Percentiles rank a stretch among this genome's conserved stretches.
Evolutionary conservation across 2,888 invertebrate species (phyloP).

Genomic region (Argyresthia albistria): DNA sequence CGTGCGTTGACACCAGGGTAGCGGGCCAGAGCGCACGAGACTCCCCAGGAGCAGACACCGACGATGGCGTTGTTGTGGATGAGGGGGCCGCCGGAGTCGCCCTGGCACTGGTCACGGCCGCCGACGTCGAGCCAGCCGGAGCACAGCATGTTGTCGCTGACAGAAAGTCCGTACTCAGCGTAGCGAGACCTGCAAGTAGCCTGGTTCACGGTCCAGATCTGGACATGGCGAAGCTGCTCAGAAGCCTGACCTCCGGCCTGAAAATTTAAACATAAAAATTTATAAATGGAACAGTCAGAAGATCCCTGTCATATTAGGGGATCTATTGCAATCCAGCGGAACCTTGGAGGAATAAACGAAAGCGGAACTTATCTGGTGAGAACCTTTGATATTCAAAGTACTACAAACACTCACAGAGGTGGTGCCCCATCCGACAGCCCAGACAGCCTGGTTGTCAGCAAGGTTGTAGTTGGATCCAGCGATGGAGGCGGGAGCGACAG

Average conservation of each 20-base stretch:
- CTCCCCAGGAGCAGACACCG: not conserved
- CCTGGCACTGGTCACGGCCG: conserved; percentile 8
- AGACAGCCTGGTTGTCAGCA: conserved; percentile 6
- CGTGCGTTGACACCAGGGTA: not conserved
- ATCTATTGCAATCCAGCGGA: too few relatives aligned
- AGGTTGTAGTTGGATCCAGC: conserved; percentile 7
- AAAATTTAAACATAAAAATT: too few relatives aligned
- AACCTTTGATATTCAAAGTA: too few relatives aligned
- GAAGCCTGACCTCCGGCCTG: not conserved
- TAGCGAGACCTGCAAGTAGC: conserved; percentile 4
- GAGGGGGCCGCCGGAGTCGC: conserved; percentile 8
- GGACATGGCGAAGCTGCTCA: conserved; percentile 6
- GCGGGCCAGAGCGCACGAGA: not conserved
- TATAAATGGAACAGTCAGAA: too few relatives aligned
- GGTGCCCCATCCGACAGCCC: conserved; percentile 11
- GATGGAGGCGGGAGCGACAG: conserved; percentile 5
- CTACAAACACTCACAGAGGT: conserved; percentile 8
- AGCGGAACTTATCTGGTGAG: too few relatives aligned
- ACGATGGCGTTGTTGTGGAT: conserved; percentile 3
- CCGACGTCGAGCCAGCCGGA: conserved; percentile 8
- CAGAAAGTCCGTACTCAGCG: not conserved
- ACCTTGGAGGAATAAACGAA: too few relatives aligned
- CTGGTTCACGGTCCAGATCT: conserved; percentile 8
- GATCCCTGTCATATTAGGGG: too few relatives aligned
- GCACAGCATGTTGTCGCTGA: conserved; percentile 9